Base-by-base conservation (phyloP, 2,888 invertebrate genomes). In the Platynereis dumerilii region DNA sequence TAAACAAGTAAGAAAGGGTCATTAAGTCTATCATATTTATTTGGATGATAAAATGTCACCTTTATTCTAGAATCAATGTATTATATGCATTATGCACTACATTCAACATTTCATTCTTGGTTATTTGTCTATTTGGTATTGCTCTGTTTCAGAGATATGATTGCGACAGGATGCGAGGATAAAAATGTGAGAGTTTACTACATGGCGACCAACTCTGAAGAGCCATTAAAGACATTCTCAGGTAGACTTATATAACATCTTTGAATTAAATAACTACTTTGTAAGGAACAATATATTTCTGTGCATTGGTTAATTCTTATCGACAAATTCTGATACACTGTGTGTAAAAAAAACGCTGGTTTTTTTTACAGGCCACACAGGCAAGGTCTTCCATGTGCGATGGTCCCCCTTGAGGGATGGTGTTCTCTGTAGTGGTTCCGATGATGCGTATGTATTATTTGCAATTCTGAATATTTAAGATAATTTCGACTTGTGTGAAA, bases 151-250 rank as follows among this genome's bases (percentile, higher is more conserved):
- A 82, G 84, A 69, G 83, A 83, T 65, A 81, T 83, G 74, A 64
- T 85, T 42, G 85, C 83, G 15, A 85, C 85, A 12, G 85, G 82
- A 2, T 85, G 85, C 77, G 83, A 83, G 67, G 85, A 85, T 69
- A 80, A 79, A 44, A 69, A 69, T 65, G 78, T 85, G 0, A 69
- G 85, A 12, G 75, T 85, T 1, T 85, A 76, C 70, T 81, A 81
- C 72, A 72, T 82, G 55, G 76, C 80, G 0, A 77, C 79, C 15
- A 75, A 71, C 39, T 69, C 76, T 39, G 77, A 79, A 57, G 77
- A 81, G 42, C 81, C 84, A 2, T 71, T 83, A 17, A 81, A 80
- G 69, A 73, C 77, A 20, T 81, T 85, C 64, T 66, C 75, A 77
- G 84, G 83, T 76, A 68, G 53, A 59, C 34, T 2, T 15, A 24